Evolutionary conservation across 1,140 invertebrate species (phyloP), one percentile per base, ranked within the genome.

Genomic region (Homalodisca vitripennis): DNA sequence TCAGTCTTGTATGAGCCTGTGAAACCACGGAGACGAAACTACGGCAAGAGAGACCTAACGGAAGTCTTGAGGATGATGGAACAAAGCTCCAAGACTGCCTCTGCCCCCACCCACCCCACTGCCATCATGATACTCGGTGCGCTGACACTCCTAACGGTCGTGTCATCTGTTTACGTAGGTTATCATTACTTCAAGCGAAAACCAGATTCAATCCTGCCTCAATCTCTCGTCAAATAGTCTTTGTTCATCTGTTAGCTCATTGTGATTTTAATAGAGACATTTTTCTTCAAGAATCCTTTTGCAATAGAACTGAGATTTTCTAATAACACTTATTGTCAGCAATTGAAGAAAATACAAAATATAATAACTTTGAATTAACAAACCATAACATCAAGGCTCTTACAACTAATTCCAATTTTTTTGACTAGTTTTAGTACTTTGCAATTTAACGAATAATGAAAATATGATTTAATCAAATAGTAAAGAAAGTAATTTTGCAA

Each of bases 221-320:
- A 51, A n/a, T 22, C 48, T 3, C n/a, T 51, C 3, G 48, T 20
- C 3, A 20, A 3, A 51, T 51, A 22, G 22, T 20, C 22, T 20
- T 51, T 20, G 3, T 10, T 51, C 3, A 20, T 20, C 3, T 51
- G 48, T 60, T 60, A 13, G 55, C 27, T 60, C 55, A 60, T 60
- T 60, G 55, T 60, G 55, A 60, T 60, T 60, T 60, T 60, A 60
- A 60, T 60, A 3, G 27, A 60, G 55, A 60, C 55, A 60, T 60
- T 60, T 60, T 60, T 12, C 12, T n/a, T 53, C 12, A 22, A 41
- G 17, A 41, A 41, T 41, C 34, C 34, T 41, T 41, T 41, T 41
- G 34, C 34, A 41, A 41, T 41, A 41, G 17, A 41, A 41, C 34
- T 41, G 6, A 6, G 17, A 41, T 6, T 41, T 17, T 41, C 34